Percentiles rank a stretch among this genome's conserved stretches.
Conservation (phyloP, 2,888 invertebrate species). For the Adineta ricciae region DNA sequence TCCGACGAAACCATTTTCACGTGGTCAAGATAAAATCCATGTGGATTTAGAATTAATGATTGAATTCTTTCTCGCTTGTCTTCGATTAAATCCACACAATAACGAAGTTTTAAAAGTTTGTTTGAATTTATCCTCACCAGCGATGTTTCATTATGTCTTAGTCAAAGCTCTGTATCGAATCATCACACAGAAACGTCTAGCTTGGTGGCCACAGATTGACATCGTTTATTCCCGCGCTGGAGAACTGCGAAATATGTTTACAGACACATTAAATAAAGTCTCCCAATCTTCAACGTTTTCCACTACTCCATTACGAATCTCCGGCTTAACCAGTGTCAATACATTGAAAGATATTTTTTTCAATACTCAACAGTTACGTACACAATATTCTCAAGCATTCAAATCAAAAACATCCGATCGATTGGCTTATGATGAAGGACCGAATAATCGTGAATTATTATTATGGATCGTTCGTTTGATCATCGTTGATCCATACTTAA, state of each 20-base stretch:
- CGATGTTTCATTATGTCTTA: slow-evolving; percentile 73
- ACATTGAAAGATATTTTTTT: not conserved
- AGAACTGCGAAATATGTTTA: slow-evolving; percentile 82
- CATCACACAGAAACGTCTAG: slow-evolving; percentile 61
- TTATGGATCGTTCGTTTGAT: slow-evolving; percentile 82
- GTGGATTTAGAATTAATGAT: slow-evolving; percentile 84
- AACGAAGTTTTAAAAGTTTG: slow-evolving; percentile 88
- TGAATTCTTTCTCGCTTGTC: slow-evolving; percentile 91
- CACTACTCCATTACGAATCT: slow-evolving; percentile 51
- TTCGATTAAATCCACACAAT: slow-evolving; percentile 89
- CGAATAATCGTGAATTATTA: slow-evolving; percentile 74
- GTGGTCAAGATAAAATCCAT: slow-evolving; percentile 68
- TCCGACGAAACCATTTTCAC: slow-evolving; percentile 69
- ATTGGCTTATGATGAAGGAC: slow-evolving; percentile 66
- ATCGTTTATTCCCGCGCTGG: slow-evolving; percentile 80
- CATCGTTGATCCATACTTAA: slow-evolving; percentile 86
- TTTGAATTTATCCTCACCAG: slow-evolving; percentile 68
- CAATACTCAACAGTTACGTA: not conserved
- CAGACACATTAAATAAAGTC: slow-evolving; percentile 85
- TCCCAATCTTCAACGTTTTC: slow-evolving; percentile 80
- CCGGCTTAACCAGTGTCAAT: not conserved
- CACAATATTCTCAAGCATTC: slow-evolving; percentile 18
- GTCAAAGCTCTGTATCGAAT: slow-evolving; percentile 76
- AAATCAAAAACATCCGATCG: slow-evolving; percentile 62
- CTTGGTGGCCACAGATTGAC: slow-evolving; percentile 97